Base-by-base conservation (phyloP, 2,888 invertebrate genomes). In the Zootermopsis nevadensis region DNA sequence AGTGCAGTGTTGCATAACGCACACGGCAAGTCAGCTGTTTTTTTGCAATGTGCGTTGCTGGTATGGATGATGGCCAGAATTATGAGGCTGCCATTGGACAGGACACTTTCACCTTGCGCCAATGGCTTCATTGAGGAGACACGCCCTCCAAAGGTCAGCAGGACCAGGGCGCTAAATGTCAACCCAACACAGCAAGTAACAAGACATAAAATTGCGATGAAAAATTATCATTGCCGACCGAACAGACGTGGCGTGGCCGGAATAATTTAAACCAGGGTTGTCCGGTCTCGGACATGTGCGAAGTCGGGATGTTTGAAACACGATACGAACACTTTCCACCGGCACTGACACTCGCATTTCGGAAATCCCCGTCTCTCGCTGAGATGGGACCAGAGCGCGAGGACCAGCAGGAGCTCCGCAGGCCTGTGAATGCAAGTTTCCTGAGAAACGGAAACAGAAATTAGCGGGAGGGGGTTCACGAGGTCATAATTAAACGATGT, bases 91-190 rank as follows among this genome's bases (percentile, higher is more conserved):
- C 33, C 22, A 69, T 30, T 33, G 30, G 31, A 33, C 69, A 31
- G 69, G 69, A 69, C 69, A 33, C 69, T 69, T 69, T 69, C 69
- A 69, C 69, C 48, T 69, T 31, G 69, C 22, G 31, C 69, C 69
- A 69, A 69, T 69, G 19, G 69, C 33, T 33, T 69, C 69, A 31
- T 19, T 31, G n/a, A 69, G 12, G 33, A 19, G 69, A 69, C 33
- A 69, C 69, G 69, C 69, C 69, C 69, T 27, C 60, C 60, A 60
- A 27, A 60, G 60, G 60, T 60, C n/a, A 60, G n/a, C 60, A 60
- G 60, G 60, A 4, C 24, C 60, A 0, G 15, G n/a, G 60, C 8
- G 8, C n/a, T 1, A 69, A 69, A 69, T 69, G 69, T 31, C 69
- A 69, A 31, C 1, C 6, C n/a, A 66, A 66, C 0, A 27, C 0